Evolutionary conservation across 1,140 invertebrate species (phyloP).

Genomic region (Aphis craccivora): DNA sequence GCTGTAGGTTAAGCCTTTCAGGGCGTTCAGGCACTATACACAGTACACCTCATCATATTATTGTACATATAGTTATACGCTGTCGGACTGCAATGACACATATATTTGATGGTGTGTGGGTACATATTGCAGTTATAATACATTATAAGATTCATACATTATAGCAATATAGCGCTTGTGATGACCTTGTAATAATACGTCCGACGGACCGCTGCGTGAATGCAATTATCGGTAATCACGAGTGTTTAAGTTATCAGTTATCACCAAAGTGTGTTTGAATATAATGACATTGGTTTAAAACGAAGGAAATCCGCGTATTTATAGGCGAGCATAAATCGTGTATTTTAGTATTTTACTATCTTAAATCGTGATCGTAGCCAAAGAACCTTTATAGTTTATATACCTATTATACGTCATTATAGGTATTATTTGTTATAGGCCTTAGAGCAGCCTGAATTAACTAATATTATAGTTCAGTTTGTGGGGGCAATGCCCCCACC

Average conservation of each 20-base stretch:
- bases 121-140: neutral
- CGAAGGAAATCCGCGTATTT: neutral
- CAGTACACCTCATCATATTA: neutral
- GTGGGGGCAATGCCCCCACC: too few relatives aligned
- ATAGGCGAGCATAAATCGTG: slow-evolving; percentile 39
- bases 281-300: slow-evolving; percentile 41
- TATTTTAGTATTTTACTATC: too few relatives aligned
- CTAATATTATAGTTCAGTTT: too few relatives aligned
- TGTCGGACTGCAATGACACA: neutral
- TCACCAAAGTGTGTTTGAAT: neutral
- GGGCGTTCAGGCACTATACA: neutral
- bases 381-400: too few relatives aligned
- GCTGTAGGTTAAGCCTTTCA: neutral
- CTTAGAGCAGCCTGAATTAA: too few relatives aligned
- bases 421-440: too few relatives aligned
- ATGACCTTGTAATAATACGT: neutral
- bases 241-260: slow-evolving; percentile 54
- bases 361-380: too few relatives aligned
- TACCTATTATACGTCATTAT: too few relatives aligned
- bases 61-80: neutral
- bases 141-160: neutral
- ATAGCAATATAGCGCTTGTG: neutral
- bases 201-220: neutral
- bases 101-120: neutral
- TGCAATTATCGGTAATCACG: slow-evolving; percentile 40